These are phyloP conservation scores for Paralvinella palmiformis DNA, from an alignment of 1,140 invertebrate genomes.

Conservation along the genomic window DNA sequence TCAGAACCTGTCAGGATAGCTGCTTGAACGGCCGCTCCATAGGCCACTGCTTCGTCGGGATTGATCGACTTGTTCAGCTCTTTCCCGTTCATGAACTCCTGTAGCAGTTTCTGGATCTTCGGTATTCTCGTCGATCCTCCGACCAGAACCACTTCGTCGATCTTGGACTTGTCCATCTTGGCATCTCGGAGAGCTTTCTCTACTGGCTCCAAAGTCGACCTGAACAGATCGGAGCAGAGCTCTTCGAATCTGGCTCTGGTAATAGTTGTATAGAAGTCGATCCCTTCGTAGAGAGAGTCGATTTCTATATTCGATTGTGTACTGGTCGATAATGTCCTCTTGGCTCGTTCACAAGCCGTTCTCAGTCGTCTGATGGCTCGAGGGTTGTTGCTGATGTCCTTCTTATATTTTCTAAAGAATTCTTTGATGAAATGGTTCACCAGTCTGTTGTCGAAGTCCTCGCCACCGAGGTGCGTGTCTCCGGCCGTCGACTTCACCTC, in stretches of 20 bases:
- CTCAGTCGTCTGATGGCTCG: slow-evolving; percentile 82
- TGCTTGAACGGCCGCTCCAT: slow-evolving; percentile 56
- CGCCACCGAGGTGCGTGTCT: slow-evolving; percentile 95
- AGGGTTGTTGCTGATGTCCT: slow-evolving; percentile 83
- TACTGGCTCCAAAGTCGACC: slow-evolving; percentile 85
- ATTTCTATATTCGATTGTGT: slow-evolving; percentile 72
- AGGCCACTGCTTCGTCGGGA: slow-evolving; percentile 55
- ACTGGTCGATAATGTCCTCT: slow-evolving; percentile 87
- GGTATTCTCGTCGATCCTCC: slow-evolving; percentile 97
- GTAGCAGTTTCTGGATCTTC: slow-evolving; percentile 76
- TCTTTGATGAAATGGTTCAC: slow-evolving; percentile 94
- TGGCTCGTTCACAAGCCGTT: slow-evolving; percentile 91
- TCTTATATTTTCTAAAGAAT: slow-evolving; percentile 96
- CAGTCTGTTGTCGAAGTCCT: slow-evolving; percentile 98
- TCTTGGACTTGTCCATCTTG: slow-evolving; percentile 83
- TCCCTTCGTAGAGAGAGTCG: slow-evolving; percentile 89
- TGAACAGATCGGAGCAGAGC: slow-evolving; percentile 83
- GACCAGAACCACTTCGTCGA: slow-evolving; percentile 93
- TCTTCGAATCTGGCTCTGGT: slow-evolving; percentile 66
- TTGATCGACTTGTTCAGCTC: slow-evolving; percentile 46
- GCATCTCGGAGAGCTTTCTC: slow-evolving; percentile 90
- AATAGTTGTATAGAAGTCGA: slow-evolving; percentile 93
- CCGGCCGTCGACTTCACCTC: slow-evolving; percentile 96
- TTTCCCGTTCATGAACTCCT: slow-evolving; percentile 49
- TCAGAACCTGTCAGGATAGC: slow-evolving; percentile 47